Evolutionary conservation across 1,140 invertebrate species (phyloP), one percentile per base, ranked within the genome.

Genomic region (Drosophila paulistorum): DNA sequence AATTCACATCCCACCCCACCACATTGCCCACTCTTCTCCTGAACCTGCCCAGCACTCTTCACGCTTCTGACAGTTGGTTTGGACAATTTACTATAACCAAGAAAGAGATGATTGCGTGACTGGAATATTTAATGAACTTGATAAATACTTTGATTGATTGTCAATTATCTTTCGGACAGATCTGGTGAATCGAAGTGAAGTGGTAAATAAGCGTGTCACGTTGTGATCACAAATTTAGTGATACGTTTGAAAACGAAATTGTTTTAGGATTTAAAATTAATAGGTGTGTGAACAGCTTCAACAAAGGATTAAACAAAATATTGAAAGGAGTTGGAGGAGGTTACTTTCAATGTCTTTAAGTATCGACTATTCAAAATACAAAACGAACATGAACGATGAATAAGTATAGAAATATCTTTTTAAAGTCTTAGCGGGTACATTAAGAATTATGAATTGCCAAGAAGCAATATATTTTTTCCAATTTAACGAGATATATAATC

Each of bases 81-180:
- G 45, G 45, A 51, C 57, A 17, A 14, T 59, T 59, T 39, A 37
- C 33, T 20, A 39, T 59, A 20, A 2, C 17, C 45, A 20, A 59
- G 57, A 26, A n/a, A 37, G 83, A 48, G 79, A 82, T 85, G 81
- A 39, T 13, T 68, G 37, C 65, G 65, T 68, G 70, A 68, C 48
- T 41, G 45, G 35, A 58, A 20, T 23, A 64, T 35, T 33, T 45
- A 51, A 41, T 58, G 11, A 54, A 39, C n/a, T 37, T 65, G 45
- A 51, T 51, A 51, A 51, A 54, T 42, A 62, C 11, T 54, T 55
- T 35, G 30, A 39, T 66, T 66, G 17, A 65, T 41, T 41, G 35
- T 20, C 41, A 59, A 65, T 65, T 51, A 23, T 23, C 17, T 51
- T 17, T 51, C 20, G 3, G 9, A 23, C 45, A 51, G 45, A 51